phyloP scores from a whole-genome alignment of 1,140 invertebrate species.

The Lasaia peninsularis region DNA sequence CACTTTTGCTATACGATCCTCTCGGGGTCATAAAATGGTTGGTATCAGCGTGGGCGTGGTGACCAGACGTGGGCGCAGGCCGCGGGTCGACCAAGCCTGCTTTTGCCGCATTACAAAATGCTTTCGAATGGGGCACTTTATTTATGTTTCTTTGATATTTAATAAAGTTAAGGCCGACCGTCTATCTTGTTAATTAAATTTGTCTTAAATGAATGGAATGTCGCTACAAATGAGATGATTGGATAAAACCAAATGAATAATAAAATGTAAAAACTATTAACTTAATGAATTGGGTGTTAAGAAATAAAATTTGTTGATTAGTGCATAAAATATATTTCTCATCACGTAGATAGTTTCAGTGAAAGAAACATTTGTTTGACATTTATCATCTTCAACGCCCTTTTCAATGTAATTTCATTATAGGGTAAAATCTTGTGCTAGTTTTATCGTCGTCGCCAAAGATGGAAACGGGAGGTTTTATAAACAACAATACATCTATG shows the following conservation, averaged over 20 bases:
- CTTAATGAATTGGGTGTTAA: background rate
- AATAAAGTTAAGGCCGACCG: background rate
- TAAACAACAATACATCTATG: too few relatives aligned
- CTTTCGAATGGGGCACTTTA: conserved; percentile 2
- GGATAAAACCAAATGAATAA: background rate
- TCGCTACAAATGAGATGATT: background rate
- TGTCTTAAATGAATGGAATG: conserved; percentile 9
- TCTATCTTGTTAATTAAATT: conserved; percentile 6
- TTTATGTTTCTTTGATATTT: conserved; percentile 10
- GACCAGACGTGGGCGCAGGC: background rate
- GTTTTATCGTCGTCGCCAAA: too few relatives aligned
- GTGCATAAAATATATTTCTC: too few relatives aligned
- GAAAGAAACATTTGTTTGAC: too few relatives aligned
- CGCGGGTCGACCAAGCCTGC: background rate
- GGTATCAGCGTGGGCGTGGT: background rate
- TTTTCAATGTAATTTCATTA: too few relatives aligned
- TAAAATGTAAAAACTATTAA: background rate
- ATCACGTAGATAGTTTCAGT: too few relatives aligned
- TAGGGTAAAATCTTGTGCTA: too few relatives aligned
- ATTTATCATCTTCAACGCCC: too few relatives aligned
- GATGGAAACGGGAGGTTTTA: too few relatives aligned
- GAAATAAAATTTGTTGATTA: background rate
- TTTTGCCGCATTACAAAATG: conserved; percentile 4
- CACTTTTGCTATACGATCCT: background rate
- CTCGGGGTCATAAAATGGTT: background rate